Conservation (phyloP, 2,888 invertebrate species). For the Mongoloraphidia duomilia region DNA sequence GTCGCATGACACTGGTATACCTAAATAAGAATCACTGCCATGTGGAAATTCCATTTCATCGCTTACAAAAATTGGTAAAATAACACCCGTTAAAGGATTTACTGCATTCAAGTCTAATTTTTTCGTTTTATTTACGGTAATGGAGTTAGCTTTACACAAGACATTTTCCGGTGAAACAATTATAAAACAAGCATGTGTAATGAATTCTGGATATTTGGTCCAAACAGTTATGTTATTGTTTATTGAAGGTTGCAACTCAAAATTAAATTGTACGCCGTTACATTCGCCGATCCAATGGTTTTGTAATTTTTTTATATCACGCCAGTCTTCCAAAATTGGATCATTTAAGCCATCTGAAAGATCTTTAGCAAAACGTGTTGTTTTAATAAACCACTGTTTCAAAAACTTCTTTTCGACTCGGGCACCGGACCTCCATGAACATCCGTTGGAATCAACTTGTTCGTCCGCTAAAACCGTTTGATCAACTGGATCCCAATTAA, state of each 20-base stretch:
- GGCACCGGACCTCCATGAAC: constrained; percentile 94
- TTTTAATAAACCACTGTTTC: constrained; percentile 90
- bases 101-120: constrained; percentile 33
- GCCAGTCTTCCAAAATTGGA: constrained; percentile 61
- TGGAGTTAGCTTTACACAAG: constrained; percentile 28
- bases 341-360: constrained; percentile 56
- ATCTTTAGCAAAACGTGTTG: constrained; percentile 66
- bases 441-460: constrained; percentile 83
- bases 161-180: constrained; percentile 43
- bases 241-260: constrained; percentile 25
- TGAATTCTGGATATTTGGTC: constrained; percentile 59
- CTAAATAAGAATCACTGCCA: constrained; percentile 53
- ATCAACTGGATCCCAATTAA: constrained; percentile 99
- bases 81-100: constrained; percentile 55
- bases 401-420: constrained; percentile 77
- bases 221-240: constrained; percentile 42
- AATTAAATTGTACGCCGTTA: constrained; percentile 57
- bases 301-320: constrained; percentile 71
- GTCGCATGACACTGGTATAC: constrained; percentile 47
- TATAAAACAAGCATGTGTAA: constrained; percentile 55
- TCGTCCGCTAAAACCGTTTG: constrained; percentile 95
- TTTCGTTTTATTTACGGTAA: constrained; percentile 18
- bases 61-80: constrained; percentile 50
- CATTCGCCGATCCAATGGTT: constrained; percentile 84
- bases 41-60: constrained; percentile 46